These are phyloP conservation scores for Abscondita cerata DNA, from an alignment of 2,888 invertebrate species.

Conservation along the genomic window DNA sequence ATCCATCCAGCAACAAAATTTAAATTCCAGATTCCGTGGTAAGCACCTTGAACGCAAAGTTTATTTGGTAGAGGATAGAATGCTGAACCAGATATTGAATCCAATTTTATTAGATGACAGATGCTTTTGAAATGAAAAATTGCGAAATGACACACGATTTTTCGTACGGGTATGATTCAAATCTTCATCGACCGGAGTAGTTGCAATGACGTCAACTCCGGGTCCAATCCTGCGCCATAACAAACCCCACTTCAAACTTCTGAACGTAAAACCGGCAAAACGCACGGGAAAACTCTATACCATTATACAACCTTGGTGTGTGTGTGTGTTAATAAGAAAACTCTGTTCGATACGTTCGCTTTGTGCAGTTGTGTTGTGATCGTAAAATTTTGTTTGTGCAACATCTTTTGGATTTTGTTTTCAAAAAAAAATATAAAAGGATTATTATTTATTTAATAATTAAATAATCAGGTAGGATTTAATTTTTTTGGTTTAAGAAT, in stretches of 20 bases:
- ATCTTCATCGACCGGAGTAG: conserved; percentile 37
- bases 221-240: conserved; percentile 30
- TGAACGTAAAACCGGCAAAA: conserved; percentile 44
- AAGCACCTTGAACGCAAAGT: too few species aligned
- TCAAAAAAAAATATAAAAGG: conserved; percentile 11
- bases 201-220: conserved; percentile 39
- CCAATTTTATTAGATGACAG: not conserved
- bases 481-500: too few species aligned
- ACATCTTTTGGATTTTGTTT: conserved; percentile 17
- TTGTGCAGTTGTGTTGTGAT: conserved; percentile 12
- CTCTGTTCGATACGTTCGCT: conserved; percentile 1
- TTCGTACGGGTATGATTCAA: conserved; percentile 17
- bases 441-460: conserved; percentile 10
- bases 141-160: not conserved
- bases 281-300: conserved; percentile 39
- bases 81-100: too few species aligned
- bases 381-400: conserved; percentile 13
- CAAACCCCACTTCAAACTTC: conserved; percentile 37
- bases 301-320: conserved; percentile 12
- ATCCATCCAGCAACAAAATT: too few species aligned
- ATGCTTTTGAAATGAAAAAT: not conserved
- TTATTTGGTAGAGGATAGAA: too few species aligned
- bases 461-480: conserved; percentile 19
- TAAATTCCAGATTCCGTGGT: too few species aligned
- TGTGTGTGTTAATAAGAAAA: conserved; percentile 3